Conservation (phyloP, 2,113 vertebrate genomes). For the Tenrec ecaudatus region DNA sequence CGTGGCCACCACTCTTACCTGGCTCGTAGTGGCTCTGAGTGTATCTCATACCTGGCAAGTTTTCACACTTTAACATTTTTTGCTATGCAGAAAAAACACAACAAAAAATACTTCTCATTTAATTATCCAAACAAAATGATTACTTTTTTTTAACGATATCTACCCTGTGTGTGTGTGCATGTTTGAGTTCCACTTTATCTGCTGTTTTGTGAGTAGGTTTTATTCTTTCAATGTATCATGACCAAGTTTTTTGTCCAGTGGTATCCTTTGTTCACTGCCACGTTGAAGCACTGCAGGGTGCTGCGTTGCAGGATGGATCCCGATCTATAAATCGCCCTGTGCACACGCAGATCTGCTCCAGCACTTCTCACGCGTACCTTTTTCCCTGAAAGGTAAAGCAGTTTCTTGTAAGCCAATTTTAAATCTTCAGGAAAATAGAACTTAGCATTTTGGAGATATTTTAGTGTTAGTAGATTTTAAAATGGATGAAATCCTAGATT, state of each 20-base stretch:
- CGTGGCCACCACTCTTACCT: not conserved
- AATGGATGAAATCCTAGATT: not conserved
- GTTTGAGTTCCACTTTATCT: not conserved
- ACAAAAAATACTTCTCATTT: not conserved
- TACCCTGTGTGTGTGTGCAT: not conserved
- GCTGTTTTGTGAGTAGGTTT: not conserved
- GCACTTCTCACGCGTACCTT: constrained; percentile 6
- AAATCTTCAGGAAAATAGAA: not conserved
- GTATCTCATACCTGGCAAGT: too few relatives aligned
- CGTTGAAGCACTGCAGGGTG: constrained; percentile 19
- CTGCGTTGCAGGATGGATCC: not conserved
- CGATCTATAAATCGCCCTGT: not conserved
- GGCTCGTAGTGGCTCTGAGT: not conserved
- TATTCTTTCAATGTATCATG: not conserved
- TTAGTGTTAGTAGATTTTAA: constrained; percentile 17
- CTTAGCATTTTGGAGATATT: constrained; percentile 5
- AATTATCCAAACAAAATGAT: not conserved
- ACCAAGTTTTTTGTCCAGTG: not conserved
- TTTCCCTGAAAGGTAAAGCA: constrained; percentile 4
- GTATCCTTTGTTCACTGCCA: not conserved
- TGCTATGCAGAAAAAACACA: constrained; percentile 19
- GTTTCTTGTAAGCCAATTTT: constrained; percentile 19
- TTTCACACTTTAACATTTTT: not conserved
- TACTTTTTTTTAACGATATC: not conserved
- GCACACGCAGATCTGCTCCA: not conserved